Percentiles rank a stretch among this genome's conserved stretches.
Evolutionary conservation across 2,888 invertebrate genomes (phyloP).

Genomic region (Vanessa cardui): DNA sequence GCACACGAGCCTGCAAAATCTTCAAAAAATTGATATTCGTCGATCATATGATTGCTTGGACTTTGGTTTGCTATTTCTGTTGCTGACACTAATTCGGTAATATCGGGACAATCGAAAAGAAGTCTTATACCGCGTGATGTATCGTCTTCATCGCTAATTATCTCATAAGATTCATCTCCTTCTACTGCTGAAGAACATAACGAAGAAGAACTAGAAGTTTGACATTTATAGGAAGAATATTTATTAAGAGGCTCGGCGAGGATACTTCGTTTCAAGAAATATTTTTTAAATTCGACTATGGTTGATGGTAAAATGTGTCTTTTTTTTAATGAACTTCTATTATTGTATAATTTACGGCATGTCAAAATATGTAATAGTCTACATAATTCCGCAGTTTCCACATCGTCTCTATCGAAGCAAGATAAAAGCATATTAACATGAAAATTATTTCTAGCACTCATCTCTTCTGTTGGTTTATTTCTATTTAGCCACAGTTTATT

Average conservation of each 20-base stretch:
- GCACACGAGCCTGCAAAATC: conserved; percentile 61
- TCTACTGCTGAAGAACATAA: conserved; percentile 59
- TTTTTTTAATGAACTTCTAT: conserved; percentile 69
- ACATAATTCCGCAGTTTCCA: conserved; percentile 66
- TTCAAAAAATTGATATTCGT: conserved; percentile 73
- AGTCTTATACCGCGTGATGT: conserved; percentile 55
- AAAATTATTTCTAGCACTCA: conserved; percentile 68
- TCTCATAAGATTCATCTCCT: conserved; percentile 47
- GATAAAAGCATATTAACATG: conserved; percentile 69
- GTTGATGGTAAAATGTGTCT: conserved; percentile 52
- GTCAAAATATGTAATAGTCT: conserved; percentile 68
- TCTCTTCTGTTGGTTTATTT: conserved; percentile 50
- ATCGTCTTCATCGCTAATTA: conserved; percentile 43
- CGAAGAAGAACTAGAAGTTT: conserved; percentile 49
- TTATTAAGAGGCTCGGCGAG: conserved; percentile 65
- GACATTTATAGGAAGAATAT: conserved; percentile 46
- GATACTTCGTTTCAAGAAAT: conserved; percentile 68
- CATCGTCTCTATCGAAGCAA: conserved; percentile 67
- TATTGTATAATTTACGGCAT: conserved; percentile 69
- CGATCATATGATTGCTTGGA: conserved; percentile 63
- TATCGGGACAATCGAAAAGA: conserved; percentile 72
- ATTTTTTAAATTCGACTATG: conserved; percentile 67
- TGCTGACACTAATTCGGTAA: conserved; percentile 71
- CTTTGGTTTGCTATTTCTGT: conserved; percentile 65
- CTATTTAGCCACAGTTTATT: conserved; percentile 62